Conservation (phyloP, 2,113 vertebrate genomes). For the Lynx canadensis region DNA sequence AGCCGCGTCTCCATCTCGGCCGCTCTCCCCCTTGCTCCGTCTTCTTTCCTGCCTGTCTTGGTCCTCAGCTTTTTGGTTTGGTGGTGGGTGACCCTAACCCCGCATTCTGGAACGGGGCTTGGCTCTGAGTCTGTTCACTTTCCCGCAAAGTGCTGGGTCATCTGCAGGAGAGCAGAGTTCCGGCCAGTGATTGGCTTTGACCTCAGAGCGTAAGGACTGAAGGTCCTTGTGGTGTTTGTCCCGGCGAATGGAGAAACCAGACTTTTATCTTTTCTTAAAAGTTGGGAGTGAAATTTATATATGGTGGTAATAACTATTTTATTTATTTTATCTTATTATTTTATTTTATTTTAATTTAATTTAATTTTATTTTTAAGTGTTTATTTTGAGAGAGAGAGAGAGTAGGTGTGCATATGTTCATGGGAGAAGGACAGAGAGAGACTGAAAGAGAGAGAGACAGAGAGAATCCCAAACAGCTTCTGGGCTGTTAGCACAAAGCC, state of each 20-base stretch:
- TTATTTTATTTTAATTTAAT: too few relatives aligned
- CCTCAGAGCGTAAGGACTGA: background rate
- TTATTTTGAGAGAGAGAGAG: too few relatives aligned
- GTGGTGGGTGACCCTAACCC: background rate
- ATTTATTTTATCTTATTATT: too few relatives aligned
- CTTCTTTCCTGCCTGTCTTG: background rate
- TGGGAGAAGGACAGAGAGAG: too few relatives aligned
- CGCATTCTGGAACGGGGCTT: background rate
- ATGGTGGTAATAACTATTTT: too few relatives aligned
- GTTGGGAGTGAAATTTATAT: background rate
- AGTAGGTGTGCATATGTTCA: too few relatives aligned
- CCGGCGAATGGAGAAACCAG: background rate
- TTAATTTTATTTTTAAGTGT: too few relatives aligned
- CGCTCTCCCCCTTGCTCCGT: background rate
- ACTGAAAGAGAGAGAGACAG: too few relatives aligned
- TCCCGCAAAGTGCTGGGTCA: background rate
- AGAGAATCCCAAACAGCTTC: too few relatives aligned
- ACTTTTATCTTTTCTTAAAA: background rate
- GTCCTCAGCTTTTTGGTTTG: background rate
- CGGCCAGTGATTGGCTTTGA: background rate
- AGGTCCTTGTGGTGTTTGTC: background rate
- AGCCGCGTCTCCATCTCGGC: background rate
- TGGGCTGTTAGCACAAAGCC: too few relatives aligned
- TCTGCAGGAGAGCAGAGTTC: background rate
- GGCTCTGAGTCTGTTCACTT: background rate